Evolutionary conservation across 2,113 vertebrate genomes (phyloP).

Genomic region (Elgaria multicarinata): DNA sequence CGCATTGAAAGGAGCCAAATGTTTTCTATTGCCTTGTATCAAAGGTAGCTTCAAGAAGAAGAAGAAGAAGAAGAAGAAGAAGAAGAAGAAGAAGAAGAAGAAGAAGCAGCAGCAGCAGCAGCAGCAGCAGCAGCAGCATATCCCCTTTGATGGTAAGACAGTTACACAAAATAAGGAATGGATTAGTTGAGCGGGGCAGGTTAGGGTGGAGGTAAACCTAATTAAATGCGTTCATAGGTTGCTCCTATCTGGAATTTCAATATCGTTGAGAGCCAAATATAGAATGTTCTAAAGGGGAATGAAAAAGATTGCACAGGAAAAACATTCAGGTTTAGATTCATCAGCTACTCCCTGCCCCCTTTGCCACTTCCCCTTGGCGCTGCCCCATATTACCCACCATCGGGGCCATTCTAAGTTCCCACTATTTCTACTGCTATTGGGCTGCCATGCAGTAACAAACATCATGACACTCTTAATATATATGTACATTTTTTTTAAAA

Average conservation of each 20-base stretch:
- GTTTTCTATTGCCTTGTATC: conserved; percentile 6
- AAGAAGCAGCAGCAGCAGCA: too few species aligned
- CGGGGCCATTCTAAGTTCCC: background rate
- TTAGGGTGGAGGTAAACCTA: background rate
- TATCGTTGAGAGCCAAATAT: background rate
- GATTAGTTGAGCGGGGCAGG: background rate
- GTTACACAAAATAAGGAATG: background rate
- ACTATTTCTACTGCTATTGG: background rate
- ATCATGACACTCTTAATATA: background rate
- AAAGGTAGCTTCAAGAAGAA: conserved; percentile 16
- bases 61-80: background rate
- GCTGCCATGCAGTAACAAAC: background rate
- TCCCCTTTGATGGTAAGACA: background rate
- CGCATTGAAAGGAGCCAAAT: background rate
- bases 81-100: conserved; percentile 2
- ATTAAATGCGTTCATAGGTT: background rate
- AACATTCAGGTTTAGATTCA: background rate
- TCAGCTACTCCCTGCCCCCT: background rate
- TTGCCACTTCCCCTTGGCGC: background rate
- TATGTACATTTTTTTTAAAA: background rate
- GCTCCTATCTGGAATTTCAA: background rate
- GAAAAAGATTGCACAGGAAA: background rate
- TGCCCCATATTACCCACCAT: background rate
- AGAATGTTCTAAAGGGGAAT: background rate
- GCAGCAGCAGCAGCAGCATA: too few species aligned